Evolutionary conservation across 2,888 invertebrate species (phyloP).

Genomic region (Ichneumon xanthorius): DNA sequence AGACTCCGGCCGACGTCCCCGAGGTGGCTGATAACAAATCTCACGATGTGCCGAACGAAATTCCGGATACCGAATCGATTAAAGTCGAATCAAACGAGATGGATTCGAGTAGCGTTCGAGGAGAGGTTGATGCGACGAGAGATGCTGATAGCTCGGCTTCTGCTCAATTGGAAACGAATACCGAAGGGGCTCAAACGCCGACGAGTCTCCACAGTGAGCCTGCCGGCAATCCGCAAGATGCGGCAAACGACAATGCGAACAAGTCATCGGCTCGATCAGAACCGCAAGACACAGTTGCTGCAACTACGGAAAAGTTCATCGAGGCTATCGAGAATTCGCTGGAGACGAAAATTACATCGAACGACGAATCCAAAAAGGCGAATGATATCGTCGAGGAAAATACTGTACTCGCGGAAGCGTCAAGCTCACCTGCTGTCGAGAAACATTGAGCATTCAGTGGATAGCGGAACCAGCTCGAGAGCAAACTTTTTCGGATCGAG

Average conservation of each 20-base stretch:
- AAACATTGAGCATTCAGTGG: slow-evolving; percentile 26
- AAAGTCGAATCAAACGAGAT: neutral
- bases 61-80: neutral
- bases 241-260: slow-evolving; percentile 3
- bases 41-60: neutral
- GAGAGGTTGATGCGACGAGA: neutral
- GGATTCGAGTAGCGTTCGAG: neutral
- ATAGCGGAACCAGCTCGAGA: neutral
- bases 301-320: slow-evolving; percentile 45
- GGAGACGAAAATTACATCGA: slow-evolving; percentile 8
- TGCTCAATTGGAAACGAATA: neutral
- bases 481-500: neutral
- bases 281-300: slow-evolving; percentile 27
- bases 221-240: neutral
- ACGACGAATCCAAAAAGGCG: slow-evolving; percentile 1
- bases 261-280: slow-evolving; percentile 5
- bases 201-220: neutral
- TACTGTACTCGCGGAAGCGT: slow-evolving; percentile 22
- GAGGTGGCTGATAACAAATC: neutral
- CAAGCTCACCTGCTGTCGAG: neutral
- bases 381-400: slow-evolving; percentile 29
- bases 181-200: neutral
- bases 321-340: neutral
- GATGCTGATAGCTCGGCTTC: neutral
- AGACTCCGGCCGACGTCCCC: neutral